These are phyloP conservation scores for Ditula angustiorana DNA, from an alignment of 2,888 invertebrate genomes.

Conservation along the genomic window DNA sequence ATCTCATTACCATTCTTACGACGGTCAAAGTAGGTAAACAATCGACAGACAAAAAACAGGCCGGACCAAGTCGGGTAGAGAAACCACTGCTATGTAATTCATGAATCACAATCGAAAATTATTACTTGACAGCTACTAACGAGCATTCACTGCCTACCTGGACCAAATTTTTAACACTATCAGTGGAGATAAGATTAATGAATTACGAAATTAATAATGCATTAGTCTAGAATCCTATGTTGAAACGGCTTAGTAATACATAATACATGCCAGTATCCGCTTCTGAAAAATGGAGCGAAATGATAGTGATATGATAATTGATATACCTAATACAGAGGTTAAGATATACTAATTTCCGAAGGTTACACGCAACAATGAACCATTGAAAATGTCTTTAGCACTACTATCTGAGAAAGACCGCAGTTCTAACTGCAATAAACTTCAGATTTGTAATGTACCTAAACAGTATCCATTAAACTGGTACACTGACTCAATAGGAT, in stretches of 20 bases:
- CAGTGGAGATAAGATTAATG: slow-evolving; percentile 23
- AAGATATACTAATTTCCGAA: slow-evolving; percentile 6
- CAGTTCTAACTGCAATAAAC: neutral
- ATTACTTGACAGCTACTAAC: neutral
- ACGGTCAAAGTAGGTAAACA: too few species aligned
- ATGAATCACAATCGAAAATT: too few species aligned
- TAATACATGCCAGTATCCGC: slow-evolving; percentile 1
- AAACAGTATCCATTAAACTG: too few species aligned
- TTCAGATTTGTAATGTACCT: too few species aligned
- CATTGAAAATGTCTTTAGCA: neutral
- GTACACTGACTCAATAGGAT: too few species aligned
- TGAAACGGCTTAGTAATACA: neutral
- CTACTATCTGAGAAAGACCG: neutral
- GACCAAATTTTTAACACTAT: slow-evolving; percentile 4
- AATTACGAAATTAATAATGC: slow-evolving; percentile 4
- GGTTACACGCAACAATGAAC: neutral
- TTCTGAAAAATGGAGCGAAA: slow-evolving; percentile 17
- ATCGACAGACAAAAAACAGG: too few species aligned
- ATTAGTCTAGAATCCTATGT: neutral
- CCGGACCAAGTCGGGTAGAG: too few species aligned
- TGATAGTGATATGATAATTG: neutral
- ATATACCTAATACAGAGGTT: too few species aligned
- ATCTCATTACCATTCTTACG: too few species aligned
- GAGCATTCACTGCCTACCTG: neutral
- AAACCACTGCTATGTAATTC: too few species aligned